A percentile compares a stretch with the other conserved stretches of the same genome.
These are phyloP conservation scores for Dunckerocampus dactyliophorus DNA, from an alignment of 2,113 vertebrate genomes.

Conservation along the genomic window DNA sequence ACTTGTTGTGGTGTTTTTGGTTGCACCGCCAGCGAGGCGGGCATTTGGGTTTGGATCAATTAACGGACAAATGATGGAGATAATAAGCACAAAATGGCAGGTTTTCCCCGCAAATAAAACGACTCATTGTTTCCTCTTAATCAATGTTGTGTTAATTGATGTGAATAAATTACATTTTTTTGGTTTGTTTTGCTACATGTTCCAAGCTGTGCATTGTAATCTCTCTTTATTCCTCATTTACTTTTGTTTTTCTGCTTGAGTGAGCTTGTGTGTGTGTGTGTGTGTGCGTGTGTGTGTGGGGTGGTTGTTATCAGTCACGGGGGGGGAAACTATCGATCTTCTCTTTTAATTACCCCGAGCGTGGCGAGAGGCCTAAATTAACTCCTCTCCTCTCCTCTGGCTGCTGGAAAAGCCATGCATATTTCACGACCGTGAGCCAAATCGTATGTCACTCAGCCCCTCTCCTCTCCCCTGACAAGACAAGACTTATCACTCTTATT, in stretches of 20 bases:
- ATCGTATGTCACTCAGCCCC: slow-evolving; percentile 73
- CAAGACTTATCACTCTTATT: slow-evolving; percentile 75
- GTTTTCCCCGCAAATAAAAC: too few species aligned
- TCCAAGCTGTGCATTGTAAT: not conserved
- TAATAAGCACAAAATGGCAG: too few species aligned
- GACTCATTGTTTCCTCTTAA: too few species aligned
- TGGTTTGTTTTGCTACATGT: too few species aligned
- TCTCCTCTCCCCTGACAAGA: slow-evolving; percentile 65
- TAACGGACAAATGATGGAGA: too few species aligned
- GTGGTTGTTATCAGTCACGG: slow-evolving; percentile 73
- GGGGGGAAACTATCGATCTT: slow-evolving; percentile 77
- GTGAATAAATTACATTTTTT: not conserved
- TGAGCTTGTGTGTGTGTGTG: slow-evolving; percentile 16
- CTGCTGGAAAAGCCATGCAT: slow-evolving; percentile 77
- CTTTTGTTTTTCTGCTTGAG: slow-evolving; percentile 6
- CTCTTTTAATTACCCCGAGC: slow-evolving; percentile 82
- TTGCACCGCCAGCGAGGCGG: too few species aligned
- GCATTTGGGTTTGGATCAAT: too few species aligned
- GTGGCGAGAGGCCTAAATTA: slow-evolving; percentile 77
- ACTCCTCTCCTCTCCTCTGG: slow-evolving; percentile 70
- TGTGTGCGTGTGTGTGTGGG: slow-evolving; percentile 38
- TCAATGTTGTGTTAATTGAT: too few species aligned
- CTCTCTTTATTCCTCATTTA: slow-evolving; percentile 1
- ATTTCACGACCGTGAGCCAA: slow-evolving; percentile 72
- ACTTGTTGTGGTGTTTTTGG: too few species aligned